These are phyloP conservation scores for Danio aesculapii DNA, from an alignment of 2,797 vertebrate genomes.

Conservation along the genomic window DNA sequence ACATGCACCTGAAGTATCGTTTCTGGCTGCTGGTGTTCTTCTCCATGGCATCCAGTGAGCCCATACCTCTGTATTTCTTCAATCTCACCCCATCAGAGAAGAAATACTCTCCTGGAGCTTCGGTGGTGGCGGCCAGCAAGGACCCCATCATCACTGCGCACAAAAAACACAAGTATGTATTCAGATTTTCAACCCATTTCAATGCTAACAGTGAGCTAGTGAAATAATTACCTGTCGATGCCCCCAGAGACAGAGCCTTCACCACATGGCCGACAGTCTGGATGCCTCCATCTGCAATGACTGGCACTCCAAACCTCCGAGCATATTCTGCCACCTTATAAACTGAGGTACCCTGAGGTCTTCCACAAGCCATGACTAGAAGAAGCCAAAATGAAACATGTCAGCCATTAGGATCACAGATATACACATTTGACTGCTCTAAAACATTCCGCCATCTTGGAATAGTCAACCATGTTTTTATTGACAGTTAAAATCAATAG, in stretches of 20 bases:
- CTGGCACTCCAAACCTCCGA: constrained; percentile 82
- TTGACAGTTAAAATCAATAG: too few relatives aligned
- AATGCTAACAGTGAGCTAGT: not conserved
- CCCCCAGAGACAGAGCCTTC: constrained; percentile 83
- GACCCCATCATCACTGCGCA: constrained; percentile 87
- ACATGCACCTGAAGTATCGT: constrained; percentile 81
- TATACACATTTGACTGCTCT: too few relatives aligned
- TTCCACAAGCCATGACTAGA: constrained; percentile 84
- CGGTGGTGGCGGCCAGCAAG: constrained; percentile 82
- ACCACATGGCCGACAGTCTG: constrained; percentile 85
- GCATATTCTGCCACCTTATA: constrained; percentile 87
- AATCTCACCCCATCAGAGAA: constrained; percentile 85
- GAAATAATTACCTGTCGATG: constrained; percentile 78
- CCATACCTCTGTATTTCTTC: constrained; percentile 87
- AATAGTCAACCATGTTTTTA: too few relatives aligned
- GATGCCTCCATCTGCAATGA: constrained; percentile 84
- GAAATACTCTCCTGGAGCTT: constrained; percentile 85
- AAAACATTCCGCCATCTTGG: too few relatives aligned
- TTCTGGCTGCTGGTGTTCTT: constrained; percentile 85
- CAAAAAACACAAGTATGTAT: not conserved
- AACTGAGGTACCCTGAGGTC: constrained; percentile 84
- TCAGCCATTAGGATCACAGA: not conserved
- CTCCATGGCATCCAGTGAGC: constrained; percentile 85
- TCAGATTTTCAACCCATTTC: not conserved
- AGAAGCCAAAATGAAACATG: not conserved